A percentile compares a stretch with the other conserved stretches of the same genome.
Conservation (phyloP, 1,140 invertebrate genomes). For the Polyergus mexicanus region DNA sequence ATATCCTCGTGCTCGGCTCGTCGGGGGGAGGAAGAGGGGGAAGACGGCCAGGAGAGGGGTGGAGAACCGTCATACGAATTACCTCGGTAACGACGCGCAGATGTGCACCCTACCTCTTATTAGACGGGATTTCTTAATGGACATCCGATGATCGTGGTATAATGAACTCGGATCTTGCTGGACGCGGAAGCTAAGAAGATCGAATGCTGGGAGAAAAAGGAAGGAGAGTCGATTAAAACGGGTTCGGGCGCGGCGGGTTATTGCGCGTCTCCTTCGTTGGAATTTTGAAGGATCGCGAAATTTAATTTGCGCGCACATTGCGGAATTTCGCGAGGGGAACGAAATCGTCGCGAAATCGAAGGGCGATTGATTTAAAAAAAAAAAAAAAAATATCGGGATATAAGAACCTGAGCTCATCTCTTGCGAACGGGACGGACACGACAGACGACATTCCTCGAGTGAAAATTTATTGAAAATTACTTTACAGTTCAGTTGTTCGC, state of each 20-base stretch:
- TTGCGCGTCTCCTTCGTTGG: conserved; percentile 43
- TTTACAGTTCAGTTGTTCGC: conserved; percentile 49
- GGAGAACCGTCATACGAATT: conserved; percentile 44
- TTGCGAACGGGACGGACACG: conserved; percentile 28
- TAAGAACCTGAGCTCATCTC: conserved; percentile 51
- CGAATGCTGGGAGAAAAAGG: neutral
- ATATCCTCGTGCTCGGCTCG: conserved; percentile 62
- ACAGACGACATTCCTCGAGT: conserved; percentile 48
- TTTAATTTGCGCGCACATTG: conserved; percentile 52
- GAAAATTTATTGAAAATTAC: conserved; percentile 61
- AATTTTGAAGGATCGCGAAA: conserved; percentile 60
- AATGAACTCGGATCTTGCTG: conserved; percentile 36
- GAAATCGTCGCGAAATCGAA: conserved; percentile 50
- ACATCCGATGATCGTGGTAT: conserved; percentile 54
- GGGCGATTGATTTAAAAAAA: conserved; percentile 15
- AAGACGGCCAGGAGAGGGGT: neutral
- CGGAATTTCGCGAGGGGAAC: conserved; percentile 52
- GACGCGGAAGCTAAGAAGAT: conserved; percentile 25
- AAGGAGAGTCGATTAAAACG: conserved; percentile 18
- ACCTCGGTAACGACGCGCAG: conserved; percentile 53
- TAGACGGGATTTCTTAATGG: conserved; percentile 49
- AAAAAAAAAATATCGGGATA: conserved; percentile 30
- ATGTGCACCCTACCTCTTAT: conserved; percentile 56
- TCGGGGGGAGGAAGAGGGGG: neutral
- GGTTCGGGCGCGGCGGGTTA: conserved; percentile 2